Percentiles rank a stretch among this genome's conserved stretches.
Evolutionary conservation across 2,113 vertebrate species (phyloP).

Genomic region (Emydocephalus ijimae): DNA sequence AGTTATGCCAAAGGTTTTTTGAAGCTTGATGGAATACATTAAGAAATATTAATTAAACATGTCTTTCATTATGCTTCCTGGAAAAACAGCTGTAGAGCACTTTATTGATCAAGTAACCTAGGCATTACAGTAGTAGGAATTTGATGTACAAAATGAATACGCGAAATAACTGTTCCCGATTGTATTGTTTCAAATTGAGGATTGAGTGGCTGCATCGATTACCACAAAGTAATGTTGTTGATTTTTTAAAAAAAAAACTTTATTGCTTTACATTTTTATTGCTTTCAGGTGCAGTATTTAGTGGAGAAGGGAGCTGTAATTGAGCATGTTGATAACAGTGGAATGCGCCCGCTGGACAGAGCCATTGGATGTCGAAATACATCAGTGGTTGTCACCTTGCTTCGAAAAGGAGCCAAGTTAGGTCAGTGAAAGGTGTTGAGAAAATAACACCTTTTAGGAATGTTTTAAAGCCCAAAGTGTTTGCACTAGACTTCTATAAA

Average conservation of each 20-base stretch:
- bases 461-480: neutral
- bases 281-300: constrained; percentile 88
- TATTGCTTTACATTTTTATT: neutral
- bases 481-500: neutral
- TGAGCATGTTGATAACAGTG: constrained; percentile 93
- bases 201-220: neutral
- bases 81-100: neutral
- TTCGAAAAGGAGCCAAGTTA: constrained; percentile 94
- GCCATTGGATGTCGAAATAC: constrained; percentile 96
- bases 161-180: neutral
- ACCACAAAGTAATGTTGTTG: neutral
- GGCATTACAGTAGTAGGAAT: neutral
- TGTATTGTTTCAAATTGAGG: neutral
- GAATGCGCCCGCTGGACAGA: constrained; percentile 95
- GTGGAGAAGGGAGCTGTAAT: constrained; percentile 95
- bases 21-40: neutral
- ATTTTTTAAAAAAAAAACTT: neutral
- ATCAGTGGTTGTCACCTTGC: constrained; percentile 86
- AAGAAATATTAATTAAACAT: neutral
- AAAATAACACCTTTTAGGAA: neutral
- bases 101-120: neutral
- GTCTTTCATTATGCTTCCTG: neutral
- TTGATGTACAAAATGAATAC: neutral
- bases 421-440: constrained; percentile 66
- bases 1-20: neutral